These are phyloP conservation scores for Folsomia manolachei DNA, from an alignment of 2,888 invertebrate species.

Conservation along the genomic window DNA sequence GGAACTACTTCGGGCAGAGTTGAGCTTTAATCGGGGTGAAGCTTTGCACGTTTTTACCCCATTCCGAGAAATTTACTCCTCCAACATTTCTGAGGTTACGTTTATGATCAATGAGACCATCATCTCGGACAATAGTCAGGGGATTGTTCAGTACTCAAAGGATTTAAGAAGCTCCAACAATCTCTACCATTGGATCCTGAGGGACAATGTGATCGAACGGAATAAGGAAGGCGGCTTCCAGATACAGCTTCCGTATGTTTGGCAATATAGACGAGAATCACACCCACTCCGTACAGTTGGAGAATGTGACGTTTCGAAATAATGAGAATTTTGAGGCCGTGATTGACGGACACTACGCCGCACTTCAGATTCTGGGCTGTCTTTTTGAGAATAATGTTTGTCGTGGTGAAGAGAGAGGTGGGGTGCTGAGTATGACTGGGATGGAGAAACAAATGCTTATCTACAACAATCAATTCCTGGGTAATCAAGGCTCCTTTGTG, in stretches of 20 bases:
- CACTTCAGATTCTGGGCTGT: conserved; percentile 81
- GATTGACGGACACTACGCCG: conserved; percentile 90
- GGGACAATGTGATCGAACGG: conserved; percentile 79
- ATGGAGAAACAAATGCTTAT: conserved; percentile 95
- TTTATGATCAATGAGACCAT: conserved; percentile 81
- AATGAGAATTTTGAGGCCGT: conserved; percentile 80
- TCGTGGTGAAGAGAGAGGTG: conserved; percentile 70
- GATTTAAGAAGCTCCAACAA: conserved; percentile 95
- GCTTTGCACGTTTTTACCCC: conserved; percentile 80
- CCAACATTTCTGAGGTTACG: conserved; percentile 85
- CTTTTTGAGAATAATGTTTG: conserved; percentile 82
- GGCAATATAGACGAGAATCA: conserved; percentile 93
- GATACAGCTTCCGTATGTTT: conserved; percentile 86
- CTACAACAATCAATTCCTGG: conserved; percentile 72
- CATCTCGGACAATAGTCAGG: conserved; percentile 82
- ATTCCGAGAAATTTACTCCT: conserved; percentile 77
- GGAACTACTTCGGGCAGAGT: conserved; percentile 73
- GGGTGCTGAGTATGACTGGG: conserved; percentile 77
- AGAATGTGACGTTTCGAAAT: conserved; percentile 80
- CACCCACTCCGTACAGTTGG: conserved; percentile 83
- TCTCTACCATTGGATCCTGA: conserved; percentile 89
- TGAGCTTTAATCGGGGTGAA: conserved; percentile 75
- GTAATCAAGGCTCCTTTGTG: conserved; percentile 77
- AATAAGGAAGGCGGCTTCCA: conserved; percentile 85
- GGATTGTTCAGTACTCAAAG: conserved; percentile 79